Conservation (phyloP, 2,113 vertebrate genomes). For the Pan paniscus region DNA sequence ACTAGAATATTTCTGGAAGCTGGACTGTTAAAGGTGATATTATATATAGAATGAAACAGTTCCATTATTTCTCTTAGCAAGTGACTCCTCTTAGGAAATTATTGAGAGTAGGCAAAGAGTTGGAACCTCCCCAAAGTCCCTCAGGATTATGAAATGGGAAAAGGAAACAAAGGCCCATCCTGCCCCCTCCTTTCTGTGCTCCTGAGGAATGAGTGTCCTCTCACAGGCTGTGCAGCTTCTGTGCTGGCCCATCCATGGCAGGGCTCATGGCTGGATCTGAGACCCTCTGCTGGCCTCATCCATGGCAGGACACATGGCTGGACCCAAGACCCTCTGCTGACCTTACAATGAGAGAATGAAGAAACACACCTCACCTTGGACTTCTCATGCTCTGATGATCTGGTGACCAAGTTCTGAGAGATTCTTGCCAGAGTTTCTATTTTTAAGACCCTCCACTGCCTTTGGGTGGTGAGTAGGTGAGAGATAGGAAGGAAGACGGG, state of each 20-base stretch:
- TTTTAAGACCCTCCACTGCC: not conserved
- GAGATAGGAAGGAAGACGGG: not conserved
- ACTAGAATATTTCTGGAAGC: not conserved
- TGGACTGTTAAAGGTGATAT: not conserved
- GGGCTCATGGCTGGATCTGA: fast-evolving
- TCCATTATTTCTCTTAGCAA: not conserved
- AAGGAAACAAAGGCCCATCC: fast-evolving
- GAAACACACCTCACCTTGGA: not conserved
- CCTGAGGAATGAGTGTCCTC: not conserved
- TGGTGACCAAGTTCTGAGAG: not conserved
- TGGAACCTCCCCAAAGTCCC: not conserved
- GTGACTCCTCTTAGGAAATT: not conserved
- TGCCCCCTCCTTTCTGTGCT: not conserved
- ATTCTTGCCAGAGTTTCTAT: not conserved
- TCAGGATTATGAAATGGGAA: not conserved
- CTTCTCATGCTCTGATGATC: fast-evolving
- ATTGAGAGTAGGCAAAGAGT: not conserved
- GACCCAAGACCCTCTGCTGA: fast-evolving
- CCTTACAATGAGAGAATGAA: not conserved
- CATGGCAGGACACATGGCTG: fast-evolving
- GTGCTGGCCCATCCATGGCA: fast-evolving
- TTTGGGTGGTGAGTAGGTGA: not conserved
- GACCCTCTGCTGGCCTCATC: fast-evolving
- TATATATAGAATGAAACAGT: not conserved
- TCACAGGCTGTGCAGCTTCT: not conserved